Percentiles rank a stretch among this genome's conserved stretches.
phyloP scores from a whole-genome alignment of 2,888 invertebrate species.

The Oligia strigilis region DNA sequence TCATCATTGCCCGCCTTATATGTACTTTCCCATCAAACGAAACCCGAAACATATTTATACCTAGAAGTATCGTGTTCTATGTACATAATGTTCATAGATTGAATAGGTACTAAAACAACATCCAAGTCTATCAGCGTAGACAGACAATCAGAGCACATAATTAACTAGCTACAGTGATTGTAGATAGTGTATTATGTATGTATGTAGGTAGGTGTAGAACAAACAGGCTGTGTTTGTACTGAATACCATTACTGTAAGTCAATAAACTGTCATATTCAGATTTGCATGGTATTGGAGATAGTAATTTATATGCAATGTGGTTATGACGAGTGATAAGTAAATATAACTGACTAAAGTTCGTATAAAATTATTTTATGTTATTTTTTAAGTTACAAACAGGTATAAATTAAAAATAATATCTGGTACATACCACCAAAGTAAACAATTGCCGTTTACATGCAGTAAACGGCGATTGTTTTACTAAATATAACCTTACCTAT shows the following conservation, averaged over 20 bases:
- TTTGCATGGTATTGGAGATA: slow-evolving; percentile 26
- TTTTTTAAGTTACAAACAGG: background rate
- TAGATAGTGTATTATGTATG: slow-evolving; percentile 20
- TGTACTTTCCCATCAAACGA: slow-evolving; percentile 12
- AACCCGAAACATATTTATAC: background rate
- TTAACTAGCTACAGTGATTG: slow-evolving; percentile 36
- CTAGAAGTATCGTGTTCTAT: background rate
- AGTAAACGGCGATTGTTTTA: background rate
- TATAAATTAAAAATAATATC: too few relatives aligned
- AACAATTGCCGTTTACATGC: too few relatives aligned
- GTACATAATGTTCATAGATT: slow-evolving; percentile 10
- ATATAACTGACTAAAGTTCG: too few relatives aligned
- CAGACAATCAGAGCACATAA: slow-evolving; percentile 45
- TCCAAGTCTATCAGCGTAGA: slow-evolving; percentile 25
- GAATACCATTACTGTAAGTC: slow-evolving; percentile 54
- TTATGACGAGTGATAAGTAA: too few relatives aligned
- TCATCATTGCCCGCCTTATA: background rate
- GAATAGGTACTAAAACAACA: slow-evolving; percentile 40
- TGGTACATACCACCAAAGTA: too few relatives aligned
- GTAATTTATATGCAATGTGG: background rate
- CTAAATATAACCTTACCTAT: background rate
- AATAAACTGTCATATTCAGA: slow-evolving; percentile 36
- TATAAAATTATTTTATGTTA: background rate
- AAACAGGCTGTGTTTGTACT: slow-evolving; percentile 42
- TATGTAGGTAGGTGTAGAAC: slow-evolving; percentile 5